phyloP scores from a whole-genome alignment of 2,888 invertebrate species.

The Argyra leucocephala region DNA sequence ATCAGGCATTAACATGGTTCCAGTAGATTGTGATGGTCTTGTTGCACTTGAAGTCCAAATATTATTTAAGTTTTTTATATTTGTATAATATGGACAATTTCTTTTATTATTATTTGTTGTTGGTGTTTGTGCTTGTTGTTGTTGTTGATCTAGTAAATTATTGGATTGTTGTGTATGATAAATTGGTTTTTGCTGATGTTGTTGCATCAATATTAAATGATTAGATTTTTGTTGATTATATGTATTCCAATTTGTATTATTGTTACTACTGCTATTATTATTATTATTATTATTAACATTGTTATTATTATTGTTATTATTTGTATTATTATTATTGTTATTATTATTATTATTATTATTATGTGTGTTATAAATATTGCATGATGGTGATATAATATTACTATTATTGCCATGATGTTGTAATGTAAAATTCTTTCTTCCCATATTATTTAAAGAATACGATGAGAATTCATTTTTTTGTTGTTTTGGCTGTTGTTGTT shows the following conservation, averaged over 20 bases:
- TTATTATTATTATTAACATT: not conserved
- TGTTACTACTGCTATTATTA: too few relatives aligned
- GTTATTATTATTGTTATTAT: not conserved
- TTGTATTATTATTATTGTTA: not conserved
- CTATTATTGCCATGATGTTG: not conserved
- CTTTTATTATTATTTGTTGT: not conserved
- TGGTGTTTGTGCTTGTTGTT: constrained; percentile 14
- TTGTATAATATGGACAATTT: not conserved
- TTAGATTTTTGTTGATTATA: not conserved
- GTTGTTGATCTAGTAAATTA: not conserved
- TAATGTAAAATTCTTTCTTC: not conserved
- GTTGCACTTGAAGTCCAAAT: not conserved
- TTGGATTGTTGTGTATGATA: constrained; percentile 32
- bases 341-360: not conserved
- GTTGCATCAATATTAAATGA: not conserved
- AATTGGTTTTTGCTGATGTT: not conserved
- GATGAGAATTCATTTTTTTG: constrained; percentile 18
- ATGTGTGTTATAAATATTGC: not conserved
- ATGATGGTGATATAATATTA: not conserved
- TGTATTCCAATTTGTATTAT: not conserved
- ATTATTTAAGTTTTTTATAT: not conserved
- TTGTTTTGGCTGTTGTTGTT: constrained; percentile 18
- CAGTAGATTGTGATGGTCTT: constrained; percentile 9
- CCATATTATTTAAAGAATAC: not conserved
- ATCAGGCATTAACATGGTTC: constrained; percentile 22